Conservation (phyloP, 2,113 vertebrate genomes). For the Corythaixoides concolor region DNA sequence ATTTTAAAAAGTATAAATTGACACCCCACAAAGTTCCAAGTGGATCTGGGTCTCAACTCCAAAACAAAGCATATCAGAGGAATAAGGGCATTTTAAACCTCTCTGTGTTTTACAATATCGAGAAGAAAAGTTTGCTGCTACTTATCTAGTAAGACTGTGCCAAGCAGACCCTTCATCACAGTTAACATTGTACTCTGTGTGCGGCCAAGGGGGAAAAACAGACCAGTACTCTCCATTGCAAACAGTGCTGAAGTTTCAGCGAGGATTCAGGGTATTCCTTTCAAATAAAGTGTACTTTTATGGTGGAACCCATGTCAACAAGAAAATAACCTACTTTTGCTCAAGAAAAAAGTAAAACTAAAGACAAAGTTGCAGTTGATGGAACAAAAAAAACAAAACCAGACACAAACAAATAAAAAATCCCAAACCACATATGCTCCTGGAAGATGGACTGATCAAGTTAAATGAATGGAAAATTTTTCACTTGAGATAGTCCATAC, state of each 20-base stretch:
- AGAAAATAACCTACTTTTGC: neutral
- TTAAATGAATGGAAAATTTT: neutral
- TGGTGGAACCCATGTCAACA: neutral
- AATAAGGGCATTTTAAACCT: neutral
- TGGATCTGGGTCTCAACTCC: neutral
- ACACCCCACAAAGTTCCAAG: neutral
- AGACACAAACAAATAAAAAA: neutral
- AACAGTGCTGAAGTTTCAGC: fast-evolving
- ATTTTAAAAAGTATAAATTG: neutral
- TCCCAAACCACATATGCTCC: neutral
- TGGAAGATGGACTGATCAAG: neutral
- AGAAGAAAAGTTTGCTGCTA: neutral
- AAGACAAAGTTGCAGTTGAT: neutral
- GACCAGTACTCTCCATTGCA: neutral
- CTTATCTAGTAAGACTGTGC: neutral
- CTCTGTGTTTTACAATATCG: neutral
- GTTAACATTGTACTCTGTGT: neutral
- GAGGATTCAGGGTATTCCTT: neutral
- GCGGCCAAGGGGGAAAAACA: neutral
- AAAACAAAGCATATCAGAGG: neutral
- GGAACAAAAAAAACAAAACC: neutral
- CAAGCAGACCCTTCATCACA: neutral
- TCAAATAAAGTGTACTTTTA: neutral
- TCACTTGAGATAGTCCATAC: neutral
- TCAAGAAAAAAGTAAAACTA: neutral